Conservation (phyloP, 2,113 vertebrate species). For the Hystrix cristata region DNA sequence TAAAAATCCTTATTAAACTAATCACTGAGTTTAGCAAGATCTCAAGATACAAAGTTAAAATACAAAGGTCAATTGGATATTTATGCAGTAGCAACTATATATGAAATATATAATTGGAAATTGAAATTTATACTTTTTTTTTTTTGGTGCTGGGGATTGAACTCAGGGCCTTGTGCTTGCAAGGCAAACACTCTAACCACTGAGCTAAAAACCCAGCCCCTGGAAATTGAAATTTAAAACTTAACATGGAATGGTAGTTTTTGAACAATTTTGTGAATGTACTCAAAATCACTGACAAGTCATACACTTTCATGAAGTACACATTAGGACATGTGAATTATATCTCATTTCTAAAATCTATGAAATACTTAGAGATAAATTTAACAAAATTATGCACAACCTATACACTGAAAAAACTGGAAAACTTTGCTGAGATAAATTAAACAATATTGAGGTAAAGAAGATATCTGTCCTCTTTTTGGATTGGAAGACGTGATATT, state of each 20-base stretch:
- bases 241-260: neutral
- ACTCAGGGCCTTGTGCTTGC: too few species aligned
- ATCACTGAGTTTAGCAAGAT: neutral
- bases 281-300: neutral
- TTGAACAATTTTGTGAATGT: neutral
- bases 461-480: neutral
- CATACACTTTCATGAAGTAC: neutral
- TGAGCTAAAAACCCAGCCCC: too few species aligned
- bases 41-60: neutral
- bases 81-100: neutral
- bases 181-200: too few species aligned
- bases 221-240: conserved; percentile 15
- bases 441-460: neutral
- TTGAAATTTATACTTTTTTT: neutral
- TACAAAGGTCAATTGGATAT: neutral
- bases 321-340: neutral
- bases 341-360: conserved; percentile 7
- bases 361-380: neutral
- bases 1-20: neutral
- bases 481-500: neutral
- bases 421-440: neutral
- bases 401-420: neutral
- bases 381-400: neutral
- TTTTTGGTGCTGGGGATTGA: too few species aligned
- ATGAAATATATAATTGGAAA: neutral